phyloP scores from a whole-genome alignment of 2,797 vertebrate genomes.

The Pseudochaenichthys georgianus region DNA sequence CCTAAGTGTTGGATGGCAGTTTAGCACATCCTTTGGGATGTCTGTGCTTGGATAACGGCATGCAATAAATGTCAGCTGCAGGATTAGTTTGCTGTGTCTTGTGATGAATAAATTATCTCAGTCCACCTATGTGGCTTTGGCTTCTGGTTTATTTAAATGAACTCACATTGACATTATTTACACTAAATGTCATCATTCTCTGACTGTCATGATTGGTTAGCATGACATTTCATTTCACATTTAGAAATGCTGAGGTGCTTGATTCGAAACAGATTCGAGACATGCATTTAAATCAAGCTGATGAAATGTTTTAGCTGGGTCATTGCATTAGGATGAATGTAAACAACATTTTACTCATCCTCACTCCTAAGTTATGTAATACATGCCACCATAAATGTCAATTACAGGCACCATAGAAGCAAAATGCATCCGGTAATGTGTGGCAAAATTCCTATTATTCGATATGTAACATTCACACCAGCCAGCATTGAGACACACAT shows the following conservation, averaged over 20 bases:
- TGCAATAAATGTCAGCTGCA: constrained; percentile 62
- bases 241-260: background rate
- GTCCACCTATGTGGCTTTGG: constrained; percentile 15
- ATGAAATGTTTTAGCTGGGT: background rate
- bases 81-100: constrained; percentile 54
- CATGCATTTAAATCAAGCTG: background rate
- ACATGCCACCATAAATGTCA: background rate
- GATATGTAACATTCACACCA: background rate
- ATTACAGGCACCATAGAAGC: background rate
- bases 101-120: constrained; percentile 55
- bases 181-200: background rate
- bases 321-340: too few species aligned
- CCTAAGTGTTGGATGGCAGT: constrained; percentile 42
- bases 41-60: constrained; percentile 60
- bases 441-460: background rate
- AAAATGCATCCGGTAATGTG: background rate
- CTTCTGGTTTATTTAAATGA: constrained; percentile 27
- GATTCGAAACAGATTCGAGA: constrained; percentile 6
- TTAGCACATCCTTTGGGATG: constrained; percentile 53
- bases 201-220: background rate
- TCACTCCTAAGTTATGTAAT: too few species aligned
- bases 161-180: constrained; percentile 22
- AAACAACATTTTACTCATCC: too few species aligned
- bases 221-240: background rate
- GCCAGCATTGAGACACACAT: too few species aligned